Evolutionary conservation across 2,888 invertebrate genomes (phyloP), one percentile per base, ranked within the genome.

Genomic region (Icerya purchasi): DNA sequence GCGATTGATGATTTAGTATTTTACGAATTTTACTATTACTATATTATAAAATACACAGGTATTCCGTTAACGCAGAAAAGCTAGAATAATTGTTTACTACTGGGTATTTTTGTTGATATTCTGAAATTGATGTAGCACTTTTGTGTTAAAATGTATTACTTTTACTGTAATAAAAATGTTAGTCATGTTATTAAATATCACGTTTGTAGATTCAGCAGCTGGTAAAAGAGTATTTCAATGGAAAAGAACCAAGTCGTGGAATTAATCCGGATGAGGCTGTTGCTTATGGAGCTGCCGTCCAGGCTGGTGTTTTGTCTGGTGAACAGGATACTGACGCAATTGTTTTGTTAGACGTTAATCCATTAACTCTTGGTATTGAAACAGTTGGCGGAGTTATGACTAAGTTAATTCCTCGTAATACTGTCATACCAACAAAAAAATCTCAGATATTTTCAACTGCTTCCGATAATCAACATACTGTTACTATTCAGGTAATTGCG

Each of bases 371-470:
- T 83, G 98, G 98, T 74, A 98, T 99, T 70, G 98, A 99, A 75
- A 99, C 98, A 52, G 96, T 97, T 56, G 97, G 98, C 64, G 98
- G 98, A 66, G 97, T 98, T 25, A 98, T 99, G 97, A 97, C 97
- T 66, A 97, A 96, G 72, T 79, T 98, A 59, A 98, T 98, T 71
- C 87, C 91, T 59, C 74, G 97, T 68, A 98, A 98, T 78, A 97
- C 97, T 23, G 94, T 96, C 64, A 97, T 99, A 69, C 98, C 98
- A 25, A 97, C 97, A 58, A 97, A 97, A 78, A 97, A 98, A 73
- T 91, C 92, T 0, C 97, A 98, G 75, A 93, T 97, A 71, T 99
- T 98, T 83, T 94, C 96, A 0, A 98, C 98, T 1, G 96, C 97
- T 60, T 89, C 93, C 24, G 98, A 98, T 73, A 98, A 97, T 74